phyloP scores from a whole-genome alignment of 2,113 vertebrate genomes.

The Pholis gunnellus region DNA sequence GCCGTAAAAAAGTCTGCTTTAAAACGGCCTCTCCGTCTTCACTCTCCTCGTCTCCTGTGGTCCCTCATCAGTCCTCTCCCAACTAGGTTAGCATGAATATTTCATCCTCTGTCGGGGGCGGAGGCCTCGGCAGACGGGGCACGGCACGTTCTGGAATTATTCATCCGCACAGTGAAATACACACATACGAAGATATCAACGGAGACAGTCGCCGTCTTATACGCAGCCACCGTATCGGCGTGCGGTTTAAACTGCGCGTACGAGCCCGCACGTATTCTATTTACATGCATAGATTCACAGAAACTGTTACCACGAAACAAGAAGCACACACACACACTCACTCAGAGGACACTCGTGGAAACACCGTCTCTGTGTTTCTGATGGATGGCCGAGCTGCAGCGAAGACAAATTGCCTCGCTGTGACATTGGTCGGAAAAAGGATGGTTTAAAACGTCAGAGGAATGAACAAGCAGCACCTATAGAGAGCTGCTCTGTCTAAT shows the following conservation, averaged over 20 bases:
- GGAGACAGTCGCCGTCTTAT: neutral
- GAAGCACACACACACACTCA: neutral
- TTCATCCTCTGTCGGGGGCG: constrained; percentile 74
- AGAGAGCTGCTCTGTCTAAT: neutral
- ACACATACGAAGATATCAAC: constrained; percentile 9
- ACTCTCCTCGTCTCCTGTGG: constrained; percentile 50
- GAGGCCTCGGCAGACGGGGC: constrained; percentile 62
- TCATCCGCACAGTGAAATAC: constrained; percentile 48
- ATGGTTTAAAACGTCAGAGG: neutral
- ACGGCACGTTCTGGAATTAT: constrained; percentile 68
- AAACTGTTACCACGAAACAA: neutral
- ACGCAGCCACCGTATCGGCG: neutral
- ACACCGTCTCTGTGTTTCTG: constrained; percentile 9
- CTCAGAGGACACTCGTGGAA: neutral
- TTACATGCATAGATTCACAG: neutral
- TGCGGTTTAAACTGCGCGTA: neutral
- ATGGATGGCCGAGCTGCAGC: constrained; percentile 28
- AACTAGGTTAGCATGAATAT: constrained; percentile 80
- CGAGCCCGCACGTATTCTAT: neutral
- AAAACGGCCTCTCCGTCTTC: constrained; percentile 20
- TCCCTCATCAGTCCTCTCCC: constrained; percentile 61
- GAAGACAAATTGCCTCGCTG: neutral
- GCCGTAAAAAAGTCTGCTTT: constrained; percentile 27
- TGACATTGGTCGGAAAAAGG: neutral
- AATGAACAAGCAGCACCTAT: neutral